phyloP scores from a whole-genome alignment of 1,140 invertebrate species.

The Rhopalosiphum maidis region DNA sequence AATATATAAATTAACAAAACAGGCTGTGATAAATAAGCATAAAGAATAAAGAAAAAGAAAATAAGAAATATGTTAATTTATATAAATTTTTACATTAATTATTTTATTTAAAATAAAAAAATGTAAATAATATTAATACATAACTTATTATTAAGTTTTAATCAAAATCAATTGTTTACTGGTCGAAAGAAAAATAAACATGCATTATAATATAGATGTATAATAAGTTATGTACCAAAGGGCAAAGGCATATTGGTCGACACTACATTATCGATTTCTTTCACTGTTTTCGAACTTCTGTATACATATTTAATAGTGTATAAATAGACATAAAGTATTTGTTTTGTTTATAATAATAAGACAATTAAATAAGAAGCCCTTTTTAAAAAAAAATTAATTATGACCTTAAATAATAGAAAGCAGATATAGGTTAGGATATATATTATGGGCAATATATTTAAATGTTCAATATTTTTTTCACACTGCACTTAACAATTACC shows the following conservation, averaged over 20 bases:
- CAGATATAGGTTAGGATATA: neutral
- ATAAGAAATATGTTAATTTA: neutral
- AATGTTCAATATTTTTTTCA: neutral
- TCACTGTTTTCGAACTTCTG: neutral
- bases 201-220: neutral
- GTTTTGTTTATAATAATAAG: neutral
- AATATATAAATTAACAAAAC: neutral
- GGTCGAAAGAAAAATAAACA: too few species aligned
- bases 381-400: neutral
- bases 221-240: neutral
- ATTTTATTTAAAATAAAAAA: too few species aligned
- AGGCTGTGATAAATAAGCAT: neutral
- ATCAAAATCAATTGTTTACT: too few species aligned
- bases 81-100: neutral
- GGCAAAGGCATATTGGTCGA: neutral
- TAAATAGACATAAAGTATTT: neutral
- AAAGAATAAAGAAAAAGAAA: neutral
- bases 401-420: neutral
- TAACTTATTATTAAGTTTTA: too few species aligned
- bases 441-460: neutral
- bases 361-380: neutral
- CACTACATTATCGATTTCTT: neutral
- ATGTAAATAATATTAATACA: too few species aligned
- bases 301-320: neutral
- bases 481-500: neutral